phyloP scores from a whole-genome alignment of 2,888 invertebrate species.

The Meteorus colon region DNA sequence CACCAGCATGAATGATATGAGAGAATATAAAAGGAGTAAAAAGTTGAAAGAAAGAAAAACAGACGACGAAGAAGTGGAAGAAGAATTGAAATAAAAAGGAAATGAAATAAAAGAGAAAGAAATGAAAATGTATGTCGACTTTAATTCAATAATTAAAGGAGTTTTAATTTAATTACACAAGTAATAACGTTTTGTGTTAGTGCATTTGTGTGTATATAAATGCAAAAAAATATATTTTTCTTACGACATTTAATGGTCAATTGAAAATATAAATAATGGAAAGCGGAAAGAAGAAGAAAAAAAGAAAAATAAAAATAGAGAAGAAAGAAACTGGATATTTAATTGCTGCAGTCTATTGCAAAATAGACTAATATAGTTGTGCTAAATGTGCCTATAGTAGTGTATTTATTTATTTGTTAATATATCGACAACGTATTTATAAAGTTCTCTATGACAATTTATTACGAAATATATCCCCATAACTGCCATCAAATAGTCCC shows the following conservation, averaged over 20 bases:
- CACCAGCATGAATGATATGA: neutral
- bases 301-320: neutral
- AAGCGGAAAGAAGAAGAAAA: neutral
- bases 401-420: no score
- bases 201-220: neutral
- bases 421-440: no score
- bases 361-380: neutral
- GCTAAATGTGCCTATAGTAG: no score
- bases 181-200: neutral
- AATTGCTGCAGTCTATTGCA: neutral
- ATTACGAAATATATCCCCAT: no score
- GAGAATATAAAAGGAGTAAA: neutral
- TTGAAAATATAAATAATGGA: neutral
- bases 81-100: conserved; percentile 10
- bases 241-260: neutral
- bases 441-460: no score
- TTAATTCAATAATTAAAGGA: conserved; percentile 8
- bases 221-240: conserved; percentile 4
- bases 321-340: neutral
- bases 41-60: neutral
- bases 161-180: conserved; percentile 2
- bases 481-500: no score
- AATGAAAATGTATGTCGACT: conserved; percentile 10
- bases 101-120: neutral
- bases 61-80: no score